Evolutionary conservation across 1,140 invertebrate genomes (phyloP).

Genomic region (Zaprionus taronus): DNA sequence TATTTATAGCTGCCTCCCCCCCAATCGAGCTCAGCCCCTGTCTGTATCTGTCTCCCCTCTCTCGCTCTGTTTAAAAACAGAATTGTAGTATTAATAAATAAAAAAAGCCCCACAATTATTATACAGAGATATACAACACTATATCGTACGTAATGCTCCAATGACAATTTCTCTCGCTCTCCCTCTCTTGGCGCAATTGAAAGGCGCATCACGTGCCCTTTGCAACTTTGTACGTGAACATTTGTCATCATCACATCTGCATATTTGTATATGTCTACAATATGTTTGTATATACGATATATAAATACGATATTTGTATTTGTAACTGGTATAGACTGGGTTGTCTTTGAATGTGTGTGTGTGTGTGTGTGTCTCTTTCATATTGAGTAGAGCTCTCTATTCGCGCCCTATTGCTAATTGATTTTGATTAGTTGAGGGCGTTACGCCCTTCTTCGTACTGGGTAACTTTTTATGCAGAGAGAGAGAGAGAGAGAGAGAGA

Average conservation of each 20-base stretch:
- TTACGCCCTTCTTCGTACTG: slow-evolving; percentile 14
- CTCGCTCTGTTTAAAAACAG: not conserved
- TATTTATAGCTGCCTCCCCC: slow-evolving; percentile 38
- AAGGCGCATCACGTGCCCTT: slow-evolving; percentile 59
- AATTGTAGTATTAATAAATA: slow-evolving; percentile 22
- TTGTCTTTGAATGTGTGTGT: not conserved
- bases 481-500: not conserved
- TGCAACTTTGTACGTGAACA: slow-evolving; percentile 42
- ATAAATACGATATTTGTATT: not conserved
- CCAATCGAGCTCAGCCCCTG: slow-evolving; percentile 1
- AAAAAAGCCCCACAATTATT: slow-evolving; percentile 4
- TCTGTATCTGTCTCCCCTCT: not conserved
- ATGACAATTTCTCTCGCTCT: slow-evolving; percentile 10
- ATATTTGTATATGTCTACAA: slow-evolving; percentile 3
- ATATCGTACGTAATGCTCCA: not conserved
- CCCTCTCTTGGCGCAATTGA: slow-evolving; percentile 25
- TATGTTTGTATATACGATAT: slow-evolving; percentile 11
- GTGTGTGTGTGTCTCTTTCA: not conserved
- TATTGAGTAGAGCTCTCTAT: slow-evolving; percentile 37
- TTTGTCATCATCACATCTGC: slow-evolving; percentile 10
- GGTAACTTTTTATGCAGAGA: slow-evolving; percentile 34
- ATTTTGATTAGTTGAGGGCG: slow-evolving; percentile 76
- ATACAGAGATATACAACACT: not conserved
- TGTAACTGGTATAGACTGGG: not conserved
- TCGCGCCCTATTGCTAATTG: slow-evolving; percentile 71